Evolutionary conservation across 2,888 invertebrate genomes (phyloP), one percentile per base, ranked within the genome.

Genomic region (Metacarcinus magister): DNA sequence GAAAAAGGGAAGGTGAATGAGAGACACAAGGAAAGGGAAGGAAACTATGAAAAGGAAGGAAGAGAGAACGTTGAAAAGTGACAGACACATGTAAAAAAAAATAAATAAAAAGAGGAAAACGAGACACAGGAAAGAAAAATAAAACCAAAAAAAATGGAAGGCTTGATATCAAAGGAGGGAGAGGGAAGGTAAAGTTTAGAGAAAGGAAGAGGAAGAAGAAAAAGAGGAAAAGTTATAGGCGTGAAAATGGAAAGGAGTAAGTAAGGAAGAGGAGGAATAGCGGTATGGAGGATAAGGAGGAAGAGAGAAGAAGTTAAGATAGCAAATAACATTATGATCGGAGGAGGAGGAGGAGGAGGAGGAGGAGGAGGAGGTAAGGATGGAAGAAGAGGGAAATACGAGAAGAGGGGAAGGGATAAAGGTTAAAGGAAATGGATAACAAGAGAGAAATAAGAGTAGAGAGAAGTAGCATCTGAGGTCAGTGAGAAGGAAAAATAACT

Each of bases 331-430:
- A 54, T 8, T 8, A 54, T 54, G 54, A 54, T 54, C 10, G 54
- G 23, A n/a, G n/a, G n/a, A 67, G n/a, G 23, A 23, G 67, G 67
- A 67, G n/a, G 67, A 67, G 67, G 67, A n/a, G 67, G 67, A 54
- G 54, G 23, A 67, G 23, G 67, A n/a, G 67, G 67, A 67, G 67
- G n/a, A n/a, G 67, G 67, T 23, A 67, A 16, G 67, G n/a, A n/a
- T 67, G 67, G 67, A 67, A 67, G 67, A 67, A n/a, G 67, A 67
- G 23, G 67, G 67, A 67, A 67, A 67, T 67, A 67, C n/a, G 67
- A 67, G 67, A 67, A 67, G 67, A 67, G 67, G 67, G n/a, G 67
- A n/a, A 67, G n/a, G 19, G 67, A n/a, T n/a, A 67, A 67, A n/a
- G 67, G n/a, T 23, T 19, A 23, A n/a, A 67, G 67, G 67, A 67